Percentiles rank a stretch among this genome's conserved stretches.
Conservation (phyloP, 35 echinoderm and acorn worm species). For the Chiridota heheva region DNA sequence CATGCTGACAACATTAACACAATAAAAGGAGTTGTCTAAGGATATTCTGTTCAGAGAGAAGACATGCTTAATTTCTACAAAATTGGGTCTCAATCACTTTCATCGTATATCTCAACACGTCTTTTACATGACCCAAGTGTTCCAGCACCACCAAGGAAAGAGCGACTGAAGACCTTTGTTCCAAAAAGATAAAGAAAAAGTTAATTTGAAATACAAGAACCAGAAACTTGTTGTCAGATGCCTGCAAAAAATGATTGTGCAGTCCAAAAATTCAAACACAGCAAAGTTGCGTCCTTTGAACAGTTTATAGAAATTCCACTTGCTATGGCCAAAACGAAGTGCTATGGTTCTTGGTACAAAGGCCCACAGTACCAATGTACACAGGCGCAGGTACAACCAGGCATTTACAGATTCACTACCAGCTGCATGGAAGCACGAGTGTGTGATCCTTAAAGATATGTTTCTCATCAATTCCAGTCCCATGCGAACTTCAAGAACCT, state of each 20-base stretch:
- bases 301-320: conserved; percentile 33
- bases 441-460: conserved; percentile 36
- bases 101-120: conserved; percentile 10
- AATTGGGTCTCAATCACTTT: neutral
- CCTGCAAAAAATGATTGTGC: conserved; percentile 19
- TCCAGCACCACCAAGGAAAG: neutral
- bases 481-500: neutral
- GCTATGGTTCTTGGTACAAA: conserved; percentile 23
- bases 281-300: conserved; percentile 9
- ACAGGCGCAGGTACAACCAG: neutral
- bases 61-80: conserved; percentile 7
- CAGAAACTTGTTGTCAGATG: neutral
- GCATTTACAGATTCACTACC: conserved; percentile 18
- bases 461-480: conserved; percentile 44
- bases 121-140: conserved; percentile 1
- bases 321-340: conserved; percentile 15
- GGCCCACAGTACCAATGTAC: conserved; percentile 8
- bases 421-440: neutral
- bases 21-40: conserved; percentile 18
- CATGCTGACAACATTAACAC: conserved; percentile 31
- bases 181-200: neutral
- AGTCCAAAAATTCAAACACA: neutral
- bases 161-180: conserved; percentile 18
- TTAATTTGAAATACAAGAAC: conserved; percentile 6
- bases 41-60: neutral